Evolutionary conservation across 2,797 vertebrate genomes (phyloP), one percentile per base, ranked within the genome.

Genomic region (Coranthus polyacanthus): DNA sequence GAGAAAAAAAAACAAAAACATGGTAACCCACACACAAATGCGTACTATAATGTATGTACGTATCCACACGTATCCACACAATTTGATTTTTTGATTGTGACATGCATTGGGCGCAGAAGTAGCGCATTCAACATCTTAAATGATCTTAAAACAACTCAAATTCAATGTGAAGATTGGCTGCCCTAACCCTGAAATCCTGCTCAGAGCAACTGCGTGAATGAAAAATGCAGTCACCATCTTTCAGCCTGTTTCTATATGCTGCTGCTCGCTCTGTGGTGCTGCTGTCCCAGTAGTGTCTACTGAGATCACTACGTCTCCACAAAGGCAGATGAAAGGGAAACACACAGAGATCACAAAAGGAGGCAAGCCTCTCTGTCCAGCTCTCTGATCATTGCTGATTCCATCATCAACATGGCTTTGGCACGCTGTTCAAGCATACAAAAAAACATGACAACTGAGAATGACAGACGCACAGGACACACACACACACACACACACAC

Each of bases 281-380:
- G 81, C 67, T 22, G 71, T 78, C 81, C 77, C 85, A 53, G 68
- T 16, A 68, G 75, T 18, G 75, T 82, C 75, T 62, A 38, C 13
- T 4, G 44, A 83, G 77, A 84, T 89, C 82, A 81, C 82, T 52
- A 72, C 41, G 29, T 79, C 79, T 81, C 72, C 76, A 49, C 81
- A 74, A 83, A 86, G 79, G 64, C 72, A 71, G 80, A 89, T 88
- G 75, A 91, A 85, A 86, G 73, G 68, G 68, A 85, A 86, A 82
- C 75, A 81, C 54, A 72, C 74, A 72, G 38, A 76, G 76, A 88
- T 87, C 84, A 86, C 72, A 85, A 81, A 85, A 75, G 77, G 71
- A 84, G 49, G 68, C 74, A 44, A 83, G 70, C 53, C 63, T 78
- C 65, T 72, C 76, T 32, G 74, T 83, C 82, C 58, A 8, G 68